Evolutionary conservation across 2,797 vertebrate genomes (phyloP), one percentile per base, ranked within the genome.

Genomic region (Myotis findleyi): DNA sequence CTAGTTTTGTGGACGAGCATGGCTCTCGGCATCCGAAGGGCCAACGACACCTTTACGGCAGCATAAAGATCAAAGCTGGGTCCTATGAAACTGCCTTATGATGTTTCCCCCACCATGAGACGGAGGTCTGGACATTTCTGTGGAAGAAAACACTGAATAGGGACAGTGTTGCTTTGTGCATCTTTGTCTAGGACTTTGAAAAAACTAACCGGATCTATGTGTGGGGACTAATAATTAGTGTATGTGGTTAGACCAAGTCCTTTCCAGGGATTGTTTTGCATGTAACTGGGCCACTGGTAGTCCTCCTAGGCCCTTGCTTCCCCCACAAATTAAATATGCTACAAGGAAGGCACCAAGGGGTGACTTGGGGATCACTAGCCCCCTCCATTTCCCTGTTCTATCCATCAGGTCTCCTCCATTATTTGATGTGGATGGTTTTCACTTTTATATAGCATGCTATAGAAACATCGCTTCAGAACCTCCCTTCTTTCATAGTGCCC

Each of bases 91-190:
- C 81, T 49, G 71, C 72, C 71, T 57, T 49, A 38, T 7, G 41
- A 73, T 59, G 36, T 36, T 92, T 84, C 85, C 82, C 87, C 51
- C 27, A 2, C 51, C 27, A 2, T 1, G 18, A 49, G 62, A 47
- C 49, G 7, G 30, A 75, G 27, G 41, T 79, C 77, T 94, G 87
- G 73, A 89, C 17, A 1, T 96, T 96, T 94, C 90, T 84, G 14
- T 76, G 90, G 88, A 93, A 80, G 85, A 93, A 93, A 97, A 96
- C 77, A 86, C 36, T 72, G 62, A 95, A 87, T 49, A 41, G 77
- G 73, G 55, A 36, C 86, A 83, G 57, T 36, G 9, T 53, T 80
- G 44, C 73, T 96, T 92, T 69, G 38, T 80, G 90, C 4, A 5
- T 79, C 86, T 93, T 87, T 55, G 1, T 36, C 71, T 94, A 79